Evolutionary conservation across 2,888 invertebrate genomes (phyloP).

Genomic region (Resseliella maxima): DNA sequence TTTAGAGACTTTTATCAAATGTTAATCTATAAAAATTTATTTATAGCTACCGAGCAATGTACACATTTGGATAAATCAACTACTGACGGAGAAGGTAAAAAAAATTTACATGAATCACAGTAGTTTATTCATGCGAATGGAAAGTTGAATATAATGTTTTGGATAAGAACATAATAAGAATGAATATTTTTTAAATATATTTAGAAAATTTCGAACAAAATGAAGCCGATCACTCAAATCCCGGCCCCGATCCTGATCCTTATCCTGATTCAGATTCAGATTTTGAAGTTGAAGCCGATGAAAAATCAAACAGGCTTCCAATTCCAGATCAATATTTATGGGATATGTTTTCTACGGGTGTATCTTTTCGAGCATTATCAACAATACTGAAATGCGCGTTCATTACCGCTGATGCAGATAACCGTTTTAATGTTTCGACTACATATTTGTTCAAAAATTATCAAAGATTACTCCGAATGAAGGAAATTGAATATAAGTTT

Average conservation of each 20-base stretch:
- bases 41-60: no score
- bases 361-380: not conserved
- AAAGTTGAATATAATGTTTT: no score
- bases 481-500: not conserved
- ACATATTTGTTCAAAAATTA: slow-evolving; percentile 14
- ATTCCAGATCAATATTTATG: slow-evolving; percentile 1
- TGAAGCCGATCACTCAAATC: not conserved
- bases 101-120: no score
- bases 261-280: no score
- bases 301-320: not conserved
- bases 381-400: not conserved
- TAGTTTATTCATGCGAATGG: no score
- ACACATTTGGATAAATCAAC: no score
- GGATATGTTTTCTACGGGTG: not conserved
- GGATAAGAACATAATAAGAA: no score
- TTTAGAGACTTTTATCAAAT: no score
- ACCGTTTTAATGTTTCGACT: not conserved
- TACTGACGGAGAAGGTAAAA: no score
- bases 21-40: no score
- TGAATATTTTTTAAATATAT: not conserved
- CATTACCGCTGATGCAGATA: not conserved
- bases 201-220: not conserved
- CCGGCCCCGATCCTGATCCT: not conserved
- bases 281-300: not conserved
- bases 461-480: not conserved